These are phyloP conservation scores for Atta colombica DNA, from an alignment of 1,140 invertebrate genomes.

Conservation along the genomic window DNA sequence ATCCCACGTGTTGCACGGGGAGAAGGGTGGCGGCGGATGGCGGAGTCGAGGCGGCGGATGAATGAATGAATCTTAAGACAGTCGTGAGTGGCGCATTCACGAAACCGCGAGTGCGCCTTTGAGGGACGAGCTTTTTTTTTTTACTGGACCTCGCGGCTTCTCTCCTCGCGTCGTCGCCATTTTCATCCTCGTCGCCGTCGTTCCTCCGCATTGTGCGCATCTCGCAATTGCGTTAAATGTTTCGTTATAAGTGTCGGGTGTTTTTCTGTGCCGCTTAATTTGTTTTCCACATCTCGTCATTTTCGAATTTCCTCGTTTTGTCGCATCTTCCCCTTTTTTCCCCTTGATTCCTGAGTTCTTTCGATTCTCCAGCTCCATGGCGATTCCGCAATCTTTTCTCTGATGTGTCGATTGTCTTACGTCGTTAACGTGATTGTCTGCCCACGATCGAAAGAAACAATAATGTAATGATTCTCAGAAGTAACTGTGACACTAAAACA, in stretches of 20 bases:
- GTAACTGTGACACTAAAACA: not conserved
- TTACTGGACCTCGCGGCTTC: not conserved
- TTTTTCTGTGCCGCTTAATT: not conserved
- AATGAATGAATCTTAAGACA: slow-evolving; percentile 86
- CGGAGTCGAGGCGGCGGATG: slow-evolving; percentile 78
- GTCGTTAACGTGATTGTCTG: not conserved
- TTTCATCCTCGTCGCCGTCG: slow-evolving; percentile 14
- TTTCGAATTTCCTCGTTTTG: not conserved
- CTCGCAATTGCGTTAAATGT: slow-evolving; percentile 11
- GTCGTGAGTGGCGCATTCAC: slow-evolving; percentile 81
- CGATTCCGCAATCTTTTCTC: not conserved
- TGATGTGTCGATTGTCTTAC: not conserved
- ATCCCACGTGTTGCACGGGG: slow-evolving; percentile 55
- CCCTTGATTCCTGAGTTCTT: not conserved
- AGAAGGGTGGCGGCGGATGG: slow-evolving; percentile 63
- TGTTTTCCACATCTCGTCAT: not conserved
- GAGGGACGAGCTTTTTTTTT: slow-evolving; percentile 49
- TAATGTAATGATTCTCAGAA: not conserved
- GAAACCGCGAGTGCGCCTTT: slow-evolving; percentile 76
- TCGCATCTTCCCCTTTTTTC: not conserved
- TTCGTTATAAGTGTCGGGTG: not conserved
- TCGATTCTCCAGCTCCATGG: not conserved
- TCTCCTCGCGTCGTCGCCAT: slow-evolving; percentile 3
- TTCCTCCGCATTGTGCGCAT: not conserved
- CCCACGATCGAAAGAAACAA: not conserved